Percentiles rank a stretch among this genome's conserved stretches.
phyloP scores from a whole-genome alignment of 2,888 invertebrate species.

The Agonopterix heracliana region DNA sequence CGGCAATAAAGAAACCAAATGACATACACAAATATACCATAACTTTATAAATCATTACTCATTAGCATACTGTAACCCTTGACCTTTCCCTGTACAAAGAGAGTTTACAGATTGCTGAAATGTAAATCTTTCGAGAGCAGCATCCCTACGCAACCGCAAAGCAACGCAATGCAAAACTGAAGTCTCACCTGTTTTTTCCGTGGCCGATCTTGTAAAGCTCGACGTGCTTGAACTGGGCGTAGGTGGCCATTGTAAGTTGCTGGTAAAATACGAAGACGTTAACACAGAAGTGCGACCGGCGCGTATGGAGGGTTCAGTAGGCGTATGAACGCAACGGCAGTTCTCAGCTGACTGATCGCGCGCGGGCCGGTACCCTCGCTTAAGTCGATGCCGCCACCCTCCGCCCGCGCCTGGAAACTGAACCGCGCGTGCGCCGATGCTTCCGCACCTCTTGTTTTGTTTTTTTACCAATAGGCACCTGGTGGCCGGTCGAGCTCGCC shows the following conservation, averaged over 20 bases:
- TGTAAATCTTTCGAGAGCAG: conserved; percentile 24
- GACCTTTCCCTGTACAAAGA: conserved; percentile 33
- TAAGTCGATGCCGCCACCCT: conserved; percentile 70
- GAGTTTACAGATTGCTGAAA: conserved; percentile 15
- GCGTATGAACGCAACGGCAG: conserved; percentile 46
- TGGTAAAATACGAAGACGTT: conserved; percentile 19
- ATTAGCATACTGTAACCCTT: conserved; percentile 12
- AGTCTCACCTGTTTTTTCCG: conserved; percentile 90
- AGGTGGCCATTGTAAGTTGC: conserved; percentile 84
- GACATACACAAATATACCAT: too few species aligned
- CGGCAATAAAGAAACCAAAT: too few species aligned
- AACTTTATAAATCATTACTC: too few species aligned
- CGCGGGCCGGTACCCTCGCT: conserved; percentile 60
- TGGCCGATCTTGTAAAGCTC: conserved; percentile 95
- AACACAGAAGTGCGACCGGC: conserved; percentile 26
- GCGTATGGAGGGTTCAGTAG: conserved; percentile 15
- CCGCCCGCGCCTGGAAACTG: conserved; percentile 58
- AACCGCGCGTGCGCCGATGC: conserved; percentile 55
- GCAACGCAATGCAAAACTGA: conserved; percentile 24
- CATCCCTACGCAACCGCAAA: conserved; percentile 32
- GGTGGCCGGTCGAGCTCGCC: conserved; percentile 24
- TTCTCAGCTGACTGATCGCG: conserved; percentile 74
- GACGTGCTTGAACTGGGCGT: conserved; percentile 94
- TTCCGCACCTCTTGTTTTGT: conserved; percentile 44
- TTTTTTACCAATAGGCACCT: conserved; percentile 28